These are phyloP conservation scores for Musca domestica DNA, from an alignment of 1,140 invertebrate genomes.

Conservation along the genomic window DNA sequence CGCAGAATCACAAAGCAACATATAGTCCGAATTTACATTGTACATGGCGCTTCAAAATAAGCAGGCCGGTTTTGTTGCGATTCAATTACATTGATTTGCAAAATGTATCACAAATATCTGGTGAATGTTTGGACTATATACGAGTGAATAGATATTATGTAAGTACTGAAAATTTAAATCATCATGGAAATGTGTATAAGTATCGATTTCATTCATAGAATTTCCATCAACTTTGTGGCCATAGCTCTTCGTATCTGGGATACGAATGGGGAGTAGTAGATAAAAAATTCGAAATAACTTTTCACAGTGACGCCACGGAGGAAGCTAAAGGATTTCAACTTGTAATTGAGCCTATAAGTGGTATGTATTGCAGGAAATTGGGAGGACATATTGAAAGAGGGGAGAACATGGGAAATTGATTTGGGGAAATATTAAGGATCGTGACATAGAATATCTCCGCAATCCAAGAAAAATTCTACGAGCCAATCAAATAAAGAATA, in stretches of 20 bases:
- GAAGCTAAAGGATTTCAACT: conserved; percentile 25
- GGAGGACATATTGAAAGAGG: no score
- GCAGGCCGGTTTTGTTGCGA: conserved; percentile 25
- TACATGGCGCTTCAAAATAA: conserved; percentile 30
- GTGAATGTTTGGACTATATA: conserved; percentile 41
- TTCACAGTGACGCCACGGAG: conserved; percentile 32
- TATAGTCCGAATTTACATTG: conserved; percentile 34
- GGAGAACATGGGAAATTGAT: not conserved
- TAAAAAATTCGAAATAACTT: conserved; percentile 31
- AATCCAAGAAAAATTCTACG: no score
- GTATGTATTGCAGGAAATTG: no score
- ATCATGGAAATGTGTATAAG: not conserved
- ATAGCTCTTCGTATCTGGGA: not conserved
- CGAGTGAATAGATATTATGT: conserved; percentile 21
- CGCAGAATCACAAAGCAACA: not conserved
- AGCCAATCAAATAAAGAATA: no score
- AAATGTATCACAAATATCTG: conserved; percentile 33
- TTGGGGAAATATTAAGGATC: no score
- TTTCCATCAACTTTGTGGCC: conserved; percentile 15
- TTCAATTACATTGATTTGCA: conserved; percentile 31
- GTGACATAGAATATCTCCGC: no score
- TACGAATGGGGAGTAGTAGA: conserved; percentile 27
- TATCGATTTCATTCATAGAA: not conserved
- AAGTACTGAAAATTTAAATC: conserved; percentile 8
- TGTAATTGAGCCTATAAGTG: not conserved